Conservation (phyloP, 1,140 invertebrate species). For the Lepidurus apus region DNA sequence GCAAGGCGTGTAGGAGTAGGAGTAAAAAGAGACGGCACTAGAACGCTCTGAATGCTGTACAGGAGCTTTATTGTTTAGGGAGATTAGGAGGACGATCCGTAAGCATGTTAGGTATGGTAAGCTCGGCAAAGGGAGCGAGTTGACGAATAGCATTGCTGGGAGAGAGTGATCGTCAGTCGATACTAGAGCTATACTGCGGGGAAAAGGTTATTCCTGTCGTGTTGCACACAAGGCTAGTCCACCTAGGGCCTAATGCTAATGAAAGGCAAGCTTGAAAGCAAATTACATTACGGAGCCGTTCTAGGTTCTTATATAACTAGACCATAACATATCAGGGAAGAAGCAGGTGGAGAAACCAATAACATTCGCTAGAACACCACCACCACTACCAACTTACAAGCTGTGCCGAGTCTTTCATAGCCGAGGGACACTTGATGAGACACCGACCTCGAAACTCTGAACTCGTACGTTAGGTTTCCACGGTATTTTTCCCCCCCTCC, state of each 20-base stretch:
- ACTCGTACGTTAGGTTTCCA: too few relatives aligned
- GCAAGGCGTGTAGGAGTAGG: not conserved
- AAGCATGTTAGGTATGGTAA: not conserved
- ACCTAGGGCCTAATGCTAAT: not conserved
- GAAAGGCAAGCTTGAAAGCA: not conserved
- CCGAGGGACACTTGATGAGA: not conserved
- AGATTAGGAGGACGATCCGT: not conserved
- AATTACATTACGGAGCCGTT: not conserved
- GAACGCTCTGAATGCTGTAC: not conserved
- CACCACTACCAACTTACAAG: not conserved
- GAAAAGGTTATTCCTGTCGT: too few relatives aligned
- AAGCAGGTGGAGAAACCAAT: constrained; percentile 6
- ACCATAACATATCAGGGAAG: too few relatives aligned
- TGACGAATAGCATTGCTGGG: not conserved
- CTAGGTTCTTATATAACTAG: not conserved
- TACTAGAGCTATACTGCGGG: not conserved
- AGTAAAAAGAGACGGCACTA: not conserved
- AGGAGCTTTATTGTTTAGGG: not conserved
- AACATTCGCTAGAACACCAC: not conserved
- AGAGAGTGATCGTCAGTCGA: not conserved
- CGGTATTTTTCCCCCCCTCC: not conserved
- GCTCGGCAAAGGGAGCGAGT: not conserved
- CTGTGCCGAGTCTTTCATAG: not conserved
- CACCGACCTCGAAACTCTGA: not conserved
- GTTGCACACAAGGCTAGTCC: too few relatives aligned